Percentiles rank a stretch among this genome's conserved stretches.
These are phyloP conservation scores for Lutraria lutraria DNA, from an alignment of 2,888 invertebrate species.

Conservation along the genomic window DNA sequence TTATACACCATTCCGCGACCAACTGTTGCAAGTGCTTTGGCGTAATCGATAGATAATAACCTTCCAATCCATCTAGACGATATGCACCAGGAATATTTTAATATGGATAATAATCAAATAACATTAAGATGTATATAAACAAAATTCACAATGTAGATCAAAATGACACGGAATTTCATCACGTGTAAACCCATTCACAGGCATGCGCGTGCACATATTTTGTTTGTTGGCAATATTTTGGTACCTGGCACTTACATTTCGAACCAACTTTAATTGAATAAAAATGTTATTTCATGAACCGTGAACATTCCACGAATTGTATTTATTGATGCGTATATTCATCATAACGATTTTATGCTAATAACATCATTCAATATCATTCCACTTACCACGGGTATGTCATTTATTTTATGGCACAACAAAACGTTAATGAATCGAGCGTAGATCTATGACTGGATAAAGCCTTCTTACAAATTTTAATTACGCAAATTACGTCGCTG, in stretches of 20 bases:
- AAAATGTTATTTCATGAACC: not conserved
- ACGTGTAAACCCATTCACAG: not conserved
- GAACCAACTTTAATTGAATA: not conserved
- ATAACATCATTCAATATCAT: not conserved
- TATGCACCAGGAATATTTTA: no score
- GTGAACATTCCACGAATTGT: slow-evolving; percentile 1
- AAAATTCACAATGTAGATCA: no score
- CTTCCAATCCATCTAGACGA: no score
- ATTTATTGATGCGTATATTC: not conserved
- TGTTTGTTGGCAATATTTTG: not conserved
- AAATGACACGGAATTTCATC: no score
- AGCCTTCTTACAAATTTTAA: no score
- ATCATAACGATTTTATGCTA: not conserved
- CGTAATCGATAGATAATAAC: no score
- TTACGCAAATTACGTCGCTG: no score
- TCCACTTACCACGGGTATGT: slow-evolving; percentile 5
- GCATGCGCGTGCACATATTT: not conserved
- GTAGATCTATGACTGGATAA: no score
- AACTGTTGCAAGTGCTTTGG: no score
- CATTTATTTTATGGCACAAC: not conserved
- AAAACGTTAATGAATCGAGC: not conserved
- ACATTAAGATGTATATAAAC: no score
- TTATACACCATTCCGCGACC: no score
- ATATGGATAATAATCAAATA: no score
- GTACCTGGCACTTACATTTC: not conserved